These are phyloP conservation scores for Daphoenositta chrysoptera DNA, from an alignment of 2,113 vertebrate species.

Conservation along the genomic window DNA sequence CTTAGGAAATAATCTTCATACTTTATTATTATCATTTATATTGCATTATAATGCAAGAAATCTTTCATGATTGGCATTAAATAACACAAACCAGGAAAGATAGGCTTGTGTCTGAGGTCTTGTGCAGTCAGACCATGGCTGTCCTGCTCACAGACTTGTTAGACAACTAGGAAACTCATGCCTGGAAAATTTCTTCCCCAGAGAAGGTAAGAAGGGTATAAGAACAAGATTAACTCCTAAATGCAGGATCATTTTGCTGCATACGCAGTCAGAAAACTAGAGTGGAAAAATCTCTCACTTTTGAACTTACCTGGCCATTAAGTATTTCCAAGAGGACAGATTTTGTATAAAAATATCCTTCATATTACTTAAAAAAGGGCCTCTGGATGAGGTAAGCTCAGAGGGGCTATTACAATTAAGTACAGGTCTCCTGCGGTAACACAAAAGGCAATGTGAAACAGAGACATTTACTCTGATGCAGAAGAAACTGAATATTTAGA, in stretches of 20 bases:
- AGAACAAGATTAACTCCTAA: neutral
- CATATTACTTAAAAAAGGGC: neutral
- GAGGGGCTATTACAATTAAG: neutral
- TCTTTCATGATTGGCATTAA: neutral
- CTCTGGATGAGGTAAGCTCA: neutral
- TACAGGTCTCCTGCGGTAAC: neutral
- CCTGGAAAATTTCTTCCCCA: neutral
- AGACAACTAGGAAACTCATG: neutral
- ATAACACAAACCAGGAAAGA: neutral
- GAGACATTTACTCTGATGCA: neutral
- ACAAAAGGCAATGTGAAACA: neutral
- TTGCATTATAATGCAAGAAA: neutral
- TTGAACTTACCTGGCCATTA: neutral
- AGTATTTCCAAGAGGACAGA: neutral
- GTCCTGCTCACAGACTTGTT: accelerated
- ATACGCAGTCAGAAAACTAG: neutral
- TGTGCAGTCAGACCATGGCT: neutral
- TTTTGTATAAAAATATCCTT: neutral
- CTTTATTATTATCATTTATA: neutral
- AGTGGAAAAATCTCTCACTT: neutral
- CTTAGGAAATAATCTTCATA: conserved; percentile 3
- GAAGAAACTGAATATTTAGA: neutral
- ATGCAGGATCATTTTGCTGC: neutral
- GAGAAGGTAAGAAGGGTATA: neutral
- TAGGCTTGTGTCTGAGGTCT: neutral